Conservation (phyloP, 2,888 invertebrate species). For the Carabus problematicus region DNA sequence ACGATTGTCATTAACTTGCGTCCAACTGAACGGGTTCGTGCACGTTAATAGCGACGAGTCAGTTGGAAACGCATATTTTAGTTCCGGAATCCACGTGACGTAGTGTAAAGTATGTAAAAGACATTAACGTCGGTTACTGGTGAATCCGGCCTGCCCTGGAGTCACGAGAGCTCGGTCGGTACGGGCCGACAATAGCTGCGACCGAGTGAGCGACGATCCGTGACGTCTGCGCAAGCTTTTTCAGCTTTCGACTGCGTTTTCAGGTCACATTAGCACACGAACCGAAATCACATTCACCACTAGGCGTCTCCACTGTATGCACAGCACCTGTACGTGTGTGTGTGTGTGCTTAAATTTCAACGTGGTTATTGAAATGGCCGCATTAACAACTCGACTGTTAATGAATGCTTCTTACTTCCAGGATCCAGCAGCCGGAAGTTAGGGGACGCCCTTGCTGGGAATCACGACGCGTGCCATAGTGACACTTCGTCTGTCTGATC, state of each 20-base stretch:
- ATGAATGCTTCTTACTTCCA: slow-evolving; percentile 18
- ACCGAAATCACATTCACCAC: no score
- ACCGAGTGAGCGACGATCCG: no score
- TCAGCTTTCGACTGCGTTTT: no score
- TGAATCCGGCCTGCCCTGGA: no score
- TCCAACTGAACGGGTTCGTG: slow-evolving; percentile 4
- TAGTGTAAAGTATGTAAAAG: slow-evolving; percentile 23
- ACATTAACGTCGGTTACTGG: slow-evolving; percentile 8
- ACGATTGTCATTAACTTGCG: slow-evolving; percentile 1
- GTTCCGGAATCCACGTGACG: slow-evolving; percentile 4
- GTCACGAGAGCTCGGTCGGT: no score
- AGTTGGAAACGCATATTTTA: slow-evolving; percentile 8
- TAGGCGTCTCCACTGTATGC: neutral
- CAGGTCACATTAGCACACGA: no score
- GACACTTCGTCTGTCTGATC: slow-evolving; percentile 18
- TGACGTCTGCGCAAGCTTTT: no score
- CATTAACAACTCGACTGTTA: slow-evolving; percentile 23
- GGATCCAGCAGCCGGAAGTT: slow-evolving; percentile 12
- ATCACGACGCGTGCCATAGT: slow-evolving; percentile 11
- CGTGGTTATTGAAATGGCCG: slow-evolving; percentile 21
- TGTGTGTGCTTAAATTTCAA: neutral
- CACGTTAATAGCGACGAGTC: slow-evolving; percentile 19
- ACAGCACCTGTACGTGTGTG: neutral
- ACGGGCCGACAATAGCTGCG: no score
- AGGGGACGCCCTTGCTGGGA: neutral